Base-by-base conservation (phyloP, 2,888 invertebrate species). In the Fissipunctia ypsillon region DNA sequence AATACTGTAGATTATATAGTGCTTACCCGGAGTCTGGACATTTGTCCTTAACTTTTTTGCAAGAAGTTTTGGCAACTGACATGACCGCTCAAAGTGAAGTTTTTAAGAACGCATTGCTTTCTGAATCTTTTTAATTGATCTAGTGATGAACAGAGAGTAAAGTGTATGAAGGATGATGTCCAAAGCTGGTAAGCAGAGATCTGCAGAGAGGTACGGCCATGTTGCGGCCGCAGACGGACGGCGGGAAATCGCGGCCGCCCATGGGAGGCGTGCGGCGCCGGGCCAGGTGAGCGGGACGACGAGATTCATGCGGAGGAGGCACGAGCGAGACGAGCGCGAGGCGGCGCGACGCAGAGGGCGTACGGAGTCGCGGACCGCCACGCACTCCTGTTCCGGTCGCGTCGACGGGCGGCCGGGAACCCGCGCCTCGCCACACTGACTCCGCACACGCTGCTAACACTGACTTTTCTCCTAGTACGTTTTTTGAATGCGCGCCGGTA, bases 341-440 rank as follows among this genome's bases (percentile, higher is more conserved):
- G 96, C 97, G 96, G 96, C 96, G 96, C 96, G 96, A 94, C 94
- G 95, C 95, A 92, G 96, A 96, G 96, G 96, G 96, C 96, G 96
- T 95, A 89, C 92, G 95, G 95, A 93, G 95, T 92, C 91, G 91
- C 93, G 90, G 91, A 88, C 93, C 93, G 95, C 94, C 94, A 95
- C 95, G 94, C 95, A 95, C 96, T 95, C 94, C 94, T 93, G 94
- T 94, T 95, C 95, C 96, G 96, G 95, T 95, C 95, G 96, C 95
- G 96, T 94, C 95, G 94, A 95, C 94, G 94, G 95, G 96, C 95
- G 94, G 94, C 95, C 94, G 94, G 95, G 95, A 94, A 90, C 95
- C 94, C 95, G 95, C 93, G 94, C 94, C 93, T 94, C 92, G 92
- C 93, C 92, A 94, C 90, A 94, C 95, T 95, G 94, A 94, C 91